These are phyloP conservation scores for Echinarachnius parma DNA, from an alignment of 53 echinoderm and acorn worm species.

Conservation along the genomic window DNA sequence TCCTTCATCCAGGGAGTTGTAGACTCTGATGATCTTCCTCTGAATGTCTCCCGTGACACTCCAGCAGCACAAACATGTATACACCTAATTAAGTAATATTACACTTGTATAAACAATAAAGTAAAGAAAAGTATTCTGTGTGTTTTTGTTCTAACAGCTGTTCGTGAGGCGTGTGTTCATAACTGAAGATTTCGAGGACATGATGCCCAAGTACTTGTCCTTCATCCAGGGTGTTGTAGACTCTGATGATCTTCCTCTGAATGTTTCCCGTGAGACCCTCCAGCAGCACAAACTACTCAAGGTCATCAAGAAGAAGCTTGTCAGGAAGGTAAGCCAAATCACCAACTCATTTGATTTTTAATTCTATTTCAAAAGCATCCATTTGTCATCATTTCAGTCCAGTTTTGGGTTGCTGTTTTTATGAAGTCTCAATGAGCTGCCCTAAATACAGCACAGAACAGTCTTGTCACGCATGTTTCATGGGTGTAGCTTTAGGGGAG, in stretches of 20 bases:
- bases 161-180: conserved; percentile 94
- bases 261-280: conserved; percentile 95
- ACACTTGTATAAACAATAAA: no score
- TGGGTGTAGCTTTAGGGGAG: no score
- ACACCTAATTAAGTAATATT: no score
- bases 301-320: conserved; percentile 99
- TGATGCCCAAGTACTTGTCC: conserved; percentile 99
- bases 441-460: no score
- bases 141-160: conserved; percentile 54
- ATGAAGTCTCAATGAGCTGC: no score
- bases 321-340: conserved; percentile 95
- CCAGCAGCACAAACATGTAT: conserved; percentile 99
- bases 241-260: conserved; percentile 94
- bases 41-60: conserved; percentile 96
- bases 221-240: conserved; percentile 94
- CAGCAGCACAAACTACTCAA: conserved; percentile 99
- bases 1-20: conserved; percentile 94
- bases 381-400: no score
- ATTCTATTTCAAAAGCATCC: not conserved
- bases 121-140: not conserved
- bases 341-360: no score
- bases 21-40: conserved; percentile 94
- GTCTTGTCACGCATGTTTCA: no score
- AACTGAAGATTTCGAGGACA: conserved; percentile 99
- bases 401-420: no score